These are phyloP conservation scores for Lasioglossum pauxillum DNA, from an alignment of 2,888 invertebrate genomes.

Conservation along the genomic window DNA sequence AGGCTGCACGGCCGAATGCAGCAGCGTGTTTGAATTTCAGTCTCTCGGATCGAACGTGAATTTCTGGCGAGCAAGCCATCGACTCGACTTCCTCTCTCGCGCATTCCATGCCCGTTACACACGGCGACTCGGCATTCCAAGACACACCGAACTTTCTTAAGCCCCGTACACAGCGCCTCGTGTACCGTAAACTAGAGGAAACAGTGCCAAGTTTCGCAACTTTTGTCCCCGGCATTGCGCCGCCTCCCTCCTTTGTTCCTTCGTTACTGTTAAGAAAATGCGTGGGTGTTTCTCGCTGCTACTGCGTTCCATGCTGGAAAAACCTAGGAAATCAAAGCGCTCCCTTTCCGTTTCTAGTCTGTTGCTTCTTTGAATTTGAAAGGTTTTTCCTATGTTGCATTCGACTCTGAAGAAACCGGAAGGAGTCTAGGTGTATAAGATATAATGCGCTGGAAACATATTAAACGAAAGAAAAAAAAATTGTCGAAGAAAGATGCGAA, in stretches of 20 bases:
- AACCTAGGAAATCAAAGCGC: neutral
- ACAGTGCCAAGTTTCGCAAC: neutral
- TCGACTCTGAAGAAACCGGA: no score
- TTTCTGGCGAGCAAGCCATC: slow-evolving; percentile 47
- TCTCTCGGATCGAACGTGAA: slow-evolving; percentile 56
- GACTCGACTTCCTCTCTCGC: slow-evolving; percentile 51
- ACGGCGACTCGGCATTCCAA: slow-evolving; percentile 65
- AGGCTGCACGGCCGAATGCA: slow-evolving; percentile 7
- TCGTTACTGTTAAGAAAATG: neutral
- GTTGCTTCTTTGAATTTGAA: neutral
- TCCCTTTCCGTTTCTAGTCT: neutral
- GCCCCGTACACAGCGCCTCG: slow-evolving; percentile 34
- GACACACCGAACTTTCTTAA: slow-evolving; percentile 47
- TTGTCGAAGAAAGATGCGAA: neutral
- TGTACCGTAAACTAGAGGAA: neutral
- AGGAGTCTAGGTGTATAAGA: no score
- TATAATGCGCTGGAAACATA: no score
- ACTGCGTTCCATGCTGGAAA: neutral
- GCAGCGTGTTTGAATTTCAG: slow-evolving; percentile 54
- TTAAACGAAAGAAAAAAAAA: neutral
- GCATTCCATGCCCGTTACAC: slow-evolving; percentile 71
- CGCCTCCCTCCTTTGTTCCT: neutral
- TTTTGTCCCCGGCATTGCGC: neutral
- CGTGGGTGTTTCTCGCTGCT: neutral
- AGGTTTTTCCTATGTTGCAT: no score